Base-by-base conservation (phyloP, 2,113 vertebrate genomes). In the Gnathonemus echidnorhynchus region DNA sequence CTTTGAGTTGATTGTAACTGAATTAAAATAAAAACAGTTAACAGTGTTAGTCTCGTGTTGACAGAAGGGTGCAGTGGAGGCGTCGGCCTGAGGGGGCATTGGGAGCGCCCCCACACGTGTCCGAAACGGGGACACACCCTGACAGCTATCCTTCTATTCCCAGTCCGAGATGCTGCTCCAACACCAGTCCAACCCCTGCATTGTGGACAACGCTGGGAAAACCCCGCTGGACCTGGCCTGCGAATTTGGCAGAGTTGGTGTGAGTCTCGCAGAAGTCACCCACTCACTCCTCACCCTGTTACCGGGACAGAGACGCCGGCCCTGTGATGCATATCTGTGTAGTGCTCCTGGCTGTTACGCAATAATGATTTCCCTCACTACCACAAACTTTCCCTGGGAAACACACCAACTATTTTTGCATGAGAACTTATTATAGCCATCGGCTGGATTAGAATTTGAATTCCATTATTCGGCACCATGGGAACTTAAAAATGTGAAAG, bases 131-230 rank as follows among this genome's bases (percentile, higher is more conserved):
- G 6, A 45, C 42, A 24, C 21, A 80, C 27, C 13, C 74, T 89
- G 31, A 42, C 49, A 17, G 24, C 4, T 70, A 84, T 84, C 5
- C 89, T 10, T 46, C 70, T 87, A 0, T 0, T 24, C 21, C 0
- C 92, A 97, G 97, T 97, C 97, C 0, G 97, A 97, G 94, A 97
- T 98, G 97, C 95, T 98, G 74, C 94, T 98, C 9, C 98, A 99
- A 94, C 98, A 99, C 95, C 98, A 99, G 94, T 99, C 98, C 92
- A 99, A 99, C 94, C 98, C 98, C 0, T 99, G 98, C 92, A 98
- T 99, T 94, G 97, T 98, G 93, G 98, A 99, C 95, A 95, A 97
- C 35, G 97, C 97, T 0, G 98, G 98, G 2, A 99, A 99, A 95
- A 99, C 98, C 0, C 98, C 98, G 0, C 93, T 99, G 92, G 98